Conservation (phyloP, 2,888 invertebrate genomes). For the Achlya flavicornis region DNA sequence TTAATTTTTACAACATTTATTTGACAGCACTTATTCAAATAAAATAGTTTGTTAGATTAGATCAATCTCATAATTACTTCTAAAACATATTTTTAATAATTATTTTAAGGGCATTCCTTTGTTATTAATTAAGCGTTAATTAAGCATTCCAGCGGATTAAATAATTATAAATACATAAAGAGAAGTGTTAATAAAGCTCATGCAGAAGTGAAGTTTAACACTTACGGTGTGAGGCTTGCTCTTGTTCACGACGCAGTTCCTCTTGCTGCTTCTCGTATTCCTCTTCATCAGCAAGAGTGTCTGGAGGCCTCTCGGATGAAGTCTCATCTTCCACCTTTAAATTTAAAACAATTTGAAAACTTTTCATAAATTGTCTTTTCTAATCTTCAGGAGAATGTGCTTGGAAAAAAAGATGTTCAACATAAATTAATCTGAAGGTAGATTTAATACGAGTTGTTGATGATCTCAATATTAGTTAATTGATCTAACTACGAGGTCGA, state of each 20-base stretch:
- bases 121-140: not conserved
- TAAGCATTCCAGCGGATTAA: constrained; percentile 10
- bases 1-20: constrained; percentile 47
- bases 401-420: not conserved
- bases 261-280: constrained; percentile 75
- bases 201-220: constrained; percentile 26
- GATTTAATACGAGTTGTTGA: no score
- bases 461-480: no score
- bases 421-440: no score
- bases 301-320: constrained; percentile 59
- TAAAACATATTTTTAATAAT: not conserved
- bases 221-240: constrained; percentile 71
- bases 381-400: not conserved
- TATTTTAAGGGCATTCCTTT: not conserved
- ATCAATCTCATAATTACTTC: constrained; percentile 7
- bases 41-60: not conserved
- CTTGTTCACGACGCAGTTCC: constrained; percentile 62
- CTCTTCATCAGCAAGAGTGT: constrained; percentile 73
- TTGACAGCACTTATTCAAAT: constrained; percentile 20
- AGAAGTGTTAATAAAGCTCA: not conserved
- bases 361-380: not conserved
- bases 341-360: not conserved
- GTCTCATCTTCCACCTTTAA: constrained; percentile 67
- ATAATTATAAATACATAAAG: constrained; percentile 15
- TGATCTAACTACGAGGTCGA: no score